Evolutionary conservation across 2,113 vertebrate genomes (phyloP).

Genomic region (Ranitomeya imitator): DNA sequence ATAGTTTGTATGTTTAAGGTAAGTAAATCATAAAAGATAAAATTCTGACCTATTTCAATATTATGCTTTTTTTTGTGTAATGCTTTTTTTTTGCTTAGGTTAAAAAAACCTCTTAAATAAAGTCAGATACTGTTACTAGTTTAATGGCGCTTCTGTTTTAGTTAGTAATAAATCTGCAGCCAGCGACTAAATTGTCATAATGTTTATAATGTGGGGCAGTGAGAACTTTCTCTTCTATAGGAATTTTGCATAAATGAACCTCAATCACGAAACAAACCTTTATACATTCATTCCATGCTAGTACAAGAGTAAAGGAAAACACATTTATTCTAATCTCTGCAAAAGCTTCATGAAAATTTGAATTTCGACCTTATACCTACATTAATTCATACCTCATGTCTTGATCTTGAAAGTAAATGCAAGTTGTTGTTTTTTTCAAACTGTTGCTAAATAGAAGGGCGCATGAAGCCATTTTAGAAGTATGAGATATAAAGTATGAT

Average conservation of each 20-base stretch:
- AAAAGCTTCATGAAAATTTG: not conserved
- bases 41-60: too few species aligned
- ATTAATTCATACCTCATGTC: constrained; percentile 39
- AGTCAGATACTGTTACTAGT: constrained; percentile 79
- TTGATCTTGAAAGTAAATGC: constrained; percentile 26
- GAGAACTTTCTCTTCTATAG: not conserved
- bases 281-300: not conserved
- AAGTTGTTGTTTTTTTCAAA: not conserved
- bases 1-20: too few species aligned
- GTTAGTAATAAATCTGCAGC: constrained; percentile 68
- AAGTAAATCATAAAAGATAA: too few species aligned
- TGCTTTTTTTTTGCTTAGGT: not conserved
- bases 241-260: not conserved
- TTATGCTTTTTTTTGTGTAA: too few species aligned
- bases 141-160: constrained; percentile 76
- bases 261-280: not conserved
- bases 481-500: constrained; percentile 52
- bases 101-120: constrained; percentile 71
- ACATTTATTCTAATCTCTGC: not conserved
- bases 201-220: constrained; percentile 63
- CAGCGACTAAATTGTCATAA: constrained; percentile 71
- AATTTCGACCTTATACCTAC: constrained; percentile 1
- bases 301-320: not conserved
- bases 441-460: constrained; percentile 19
- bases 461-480: constrained; percentile 37